Evolutionary conservation across 2,797 vertebrate genomes (phyloP).

Genomic region (Thripadectes ignobilis): DNA sequence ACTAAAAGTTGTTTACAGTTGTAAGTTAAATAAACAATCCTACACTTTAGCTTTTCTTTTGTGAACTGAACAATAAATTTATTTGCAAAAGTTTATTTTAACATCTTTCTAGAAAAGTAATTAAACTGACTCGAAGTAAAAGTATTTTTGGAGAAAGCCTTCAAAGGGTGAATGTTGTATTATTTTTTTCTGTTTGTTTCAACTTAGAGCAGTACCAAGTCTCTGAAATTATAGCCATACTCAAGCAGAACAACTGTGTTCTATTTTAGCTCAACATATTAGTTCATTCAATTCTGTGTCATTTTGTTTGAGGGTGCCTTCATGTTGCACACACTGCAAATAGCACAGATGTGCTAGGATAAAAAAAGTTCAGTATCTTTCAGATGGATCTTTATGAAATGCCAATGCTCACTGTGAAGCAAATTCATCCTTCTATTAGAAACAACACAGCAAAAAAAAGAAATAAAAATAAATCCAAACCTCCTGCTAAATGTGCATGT

Average conservation of each 20-base stretch:
- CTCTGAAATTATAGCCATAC: neutral
- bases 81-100: neutral
- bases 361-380: constrained; percentile 36
- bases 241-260: neutral
- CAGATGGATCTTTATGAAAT: constrained; percentile 43
- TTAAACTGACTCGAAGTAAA: neutral
- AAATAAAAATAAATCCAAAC: neutral
- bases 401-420: neutral
- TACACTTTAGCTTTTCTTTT: neutral
- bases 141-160: neutral
- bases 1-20: neutral
- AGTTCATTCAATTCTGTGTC: neutral
- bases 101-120: neutral
- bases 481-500: neutral
- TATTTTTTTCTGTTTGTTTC: neutral
- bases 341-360: constrained; percentile 44
- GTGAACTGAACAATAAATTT: neutral
- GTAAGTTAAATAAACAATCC: neutral
- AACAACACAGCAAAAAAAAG: neutral
- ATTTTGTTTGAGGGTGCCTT: constrained; percentile 35
- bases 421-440: constrained; percentile 44
- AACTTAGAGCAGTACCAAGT: neutral
- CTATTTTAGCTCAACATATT: neutral
- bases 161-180: neutral
- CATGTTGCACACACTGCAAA: neutral